These are phyloP conservation scores for Harmothoe impar DNA, from an alignment of 2,888 invertebrate species.

Conservation along the genomic window DNA sequence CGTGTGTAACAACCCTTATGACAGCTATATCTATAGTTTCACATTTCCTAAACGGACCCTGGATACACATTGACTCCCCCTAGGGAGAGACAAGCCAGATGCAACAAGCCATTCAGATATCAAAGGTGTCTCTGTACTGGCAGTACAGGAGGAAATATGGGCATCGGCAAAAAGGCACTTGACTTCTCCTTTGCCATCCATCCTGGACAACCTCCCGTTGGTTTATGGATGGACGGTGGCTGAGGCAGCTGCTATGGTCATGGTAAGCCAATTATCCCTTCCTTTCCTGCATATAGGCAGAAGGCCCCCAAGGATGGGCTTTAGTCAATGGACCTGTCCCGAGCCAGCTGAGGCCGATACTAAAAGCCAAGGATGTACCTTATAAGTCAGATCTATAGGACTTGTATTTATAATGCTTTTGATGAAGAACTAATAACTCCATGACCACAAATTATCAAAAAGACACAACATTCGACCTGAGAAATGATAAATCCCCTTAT, in stretches of 20 bases:
- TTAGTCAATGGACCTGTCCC: background rate
- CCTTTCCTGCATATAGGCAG: background rate
- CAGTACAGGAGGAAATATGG: background rate
- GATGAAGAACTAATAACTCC: too few relatives aligned
- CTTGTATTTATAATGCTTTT: too few relatives aligned
- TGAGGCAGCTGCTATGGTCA: background rate
- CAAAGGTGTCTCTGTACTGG: background rate
- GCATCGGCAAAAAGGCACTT: background rate
- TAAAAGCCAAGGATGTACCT: background rate
- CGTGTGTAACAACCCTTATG: too few relatives aligned
- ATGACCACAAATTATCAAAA: too few relatives aligned
- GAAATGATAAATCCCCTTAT: too few relatives aligned
- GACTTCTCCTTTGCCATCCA: background rate
- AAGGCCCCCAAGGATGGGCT: background rate
- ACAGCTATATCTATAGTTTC: too few relatives aligned
- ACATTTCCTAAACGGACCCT: too few relatives aligned
- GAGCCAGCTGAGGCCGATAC: conserved; percentile 3
- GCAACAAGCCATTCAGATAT: background rate
- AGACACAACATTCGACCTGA: too few relatives aligned
- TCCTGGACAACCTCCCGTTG: background rate
- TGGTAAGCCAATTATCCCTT: conserved; percentile 3
- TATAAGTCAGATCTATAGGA: too few relatives aligned
- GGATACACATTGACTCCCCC: too few relatives aligned
- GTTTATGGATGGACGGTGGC: conserved; percentile 16
- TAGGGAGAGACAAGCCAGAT: background rate